Base-by-base conservation (phyloP, 2,113 vertebrate genomes). In the Sisor rabdophorus region DNA sequence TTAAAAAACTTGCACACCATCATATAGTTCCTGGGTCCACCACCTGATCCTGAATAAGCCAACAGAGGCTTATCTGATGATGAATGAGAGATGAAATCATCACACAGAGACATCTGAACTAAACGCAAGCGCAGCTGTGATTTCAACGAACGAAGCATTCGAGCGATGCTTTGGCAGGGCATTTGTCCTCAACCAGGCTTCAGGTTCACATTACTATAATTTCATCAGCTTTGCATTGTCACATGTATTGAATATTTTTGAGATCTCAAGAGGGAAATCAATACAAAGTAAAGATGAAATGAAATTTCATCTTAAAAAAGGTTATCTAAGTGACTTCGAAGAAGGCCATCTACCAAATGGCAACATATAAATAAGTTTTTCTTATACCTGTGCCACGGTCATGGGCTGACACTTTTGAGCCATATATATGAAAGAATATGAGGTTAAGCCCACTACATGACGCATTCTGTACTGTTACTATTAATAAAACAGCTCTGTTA, bases 71-170 rank as follows among this genome's bases (percentile, higher is more conserved):
- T 78, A 68, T 75, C 67, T 65, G 52, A 76, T 63, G 61, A 61
- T 67, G 50, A 68, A 74, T 32, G 60, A 13, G 28, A 69, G 30
- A 70, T 61, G 52, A 74, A 80, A 58, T 56, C 24, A 56, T 64
- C 63, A 64, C 30, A 72, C 71, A 15, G 70, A 68, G 44, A 68
- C 74, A 56, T 67, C 16, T 59, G n/a, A 56, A 32, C 52, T 36
- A 30, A 61, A 61, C 56, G 22, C 61, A 54, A 61, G 24, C 17
- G 20, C 36, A 17, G 44, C 44, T 61, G 26, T n/a, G 44, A 88
- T 77, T 82, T 86, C 76, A 68, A 76, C n/a, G 40, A 67, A 76
- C 16, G 28, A 68, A 24, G 72, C 72, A 61, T 20, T 60, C 56
- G 44, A 73, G 30, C 7, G 22, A 26, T 50, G 61, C 50, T 20